A percentile compares a stretch with the other conserved stretches of the same genome.
phyloP scores from a whole-genome alignment of 2,797 vertebrate genomes.

The Urophycis tenuis region DNA sequence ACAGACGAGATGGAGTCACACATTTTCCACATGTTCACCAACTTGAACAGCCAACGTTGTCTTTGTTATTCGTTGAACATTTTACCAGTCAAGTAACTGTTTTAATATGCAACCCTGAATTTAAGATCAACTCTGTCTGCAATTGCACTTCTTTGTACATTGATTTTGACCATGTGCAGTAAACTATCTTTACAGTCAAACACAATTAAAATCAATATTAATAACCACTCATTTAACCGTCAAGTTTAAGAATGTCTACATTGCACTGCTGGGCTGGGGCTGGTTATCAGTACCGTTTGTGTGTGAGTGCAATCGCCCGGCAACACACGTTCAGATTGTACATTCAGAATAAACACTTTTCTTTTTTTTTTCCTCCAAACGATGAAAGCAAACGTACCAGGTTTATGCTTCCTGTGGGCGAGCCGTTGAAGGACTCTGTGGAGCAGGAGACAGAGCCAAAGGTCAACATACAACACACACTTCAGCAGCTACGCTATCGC shows the following conservation, averaged over 20 bases:
- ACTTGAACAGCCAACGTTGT: too few species aligned
- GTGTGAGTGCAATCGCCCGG: too few species aligned
- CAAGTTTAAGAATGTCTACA: background rate
- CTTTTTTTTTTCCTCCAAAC: too few species aligned
- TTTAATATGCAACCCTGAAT: background rate
- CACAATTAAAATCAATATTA: background rate
- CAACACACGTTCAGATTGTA: too few species aligned
- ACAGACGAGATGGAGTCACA: constrained; percentile 30
- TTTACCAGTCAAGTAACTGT: background rate
- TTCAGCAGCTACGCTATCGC: background rate
- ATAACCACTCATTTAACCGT: background rate
- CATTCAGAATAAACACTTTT: background rate
- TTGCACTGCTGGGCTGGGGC: too few species aligned
- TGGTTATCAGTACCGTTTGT: too few species aligned
- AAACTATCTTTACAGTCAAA: background rate
- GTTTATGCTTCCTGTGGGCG: constrained; percentile 95
- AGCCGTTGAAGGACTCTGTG: constrained; percentile 94
- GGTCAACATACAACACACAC: background rate
- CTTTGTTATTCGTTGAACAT: too few species aligned
- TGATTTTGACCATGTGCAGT: background rate
- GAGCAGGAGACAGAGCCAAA: background rate
- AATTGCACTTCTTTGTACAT: background rate
- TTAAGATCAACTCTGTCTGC: background rate
- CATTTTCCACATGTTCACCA: background rate
- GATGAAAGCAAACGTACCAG: constrained; percentile 75